These are phyloP conservation scores for Accipiter cooperii DNA, from an alignment of 2,113 vertebrate species.

Conservation along the genomic window DNA sequence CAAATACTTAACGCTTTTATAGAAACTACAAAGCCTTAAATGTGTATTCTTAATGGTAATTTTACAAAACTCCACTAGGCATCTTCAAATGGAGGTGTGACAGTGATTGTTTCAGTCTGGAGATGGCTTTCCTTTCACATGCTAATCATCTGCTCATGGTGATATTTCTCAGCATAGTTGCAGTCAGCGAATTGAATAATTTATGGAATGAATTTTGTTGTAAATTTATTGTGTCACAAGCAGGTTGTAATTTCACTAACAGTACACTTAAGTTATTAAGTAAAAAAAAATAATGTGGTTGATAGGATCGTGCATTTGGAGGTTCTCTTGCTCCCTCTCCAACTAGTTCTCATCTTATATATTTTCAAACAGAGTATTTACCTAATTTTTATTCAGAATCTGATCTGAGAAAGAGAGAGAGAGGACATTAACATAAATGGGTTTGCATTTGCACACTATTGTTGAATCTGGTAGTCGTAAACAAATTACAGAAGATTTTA, in stretches of 20 bases:
- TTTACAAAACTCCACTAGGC: constrained; percentile 75
- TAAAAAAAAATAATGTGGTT: constrained; percentile 70
- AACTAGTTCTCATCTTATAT: constrained; percentile 73
- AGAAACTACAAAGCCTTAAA: constrained; percentile 74
- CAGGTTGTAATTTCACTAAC: constrained; percentile 87
- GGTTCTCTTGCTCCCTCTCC: constrained; percentile 45
- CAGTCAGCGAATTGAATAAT: constrained; percentile 83
- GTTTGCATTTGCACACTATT: constrained; percentile 74
- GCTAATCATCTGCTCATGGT: constrained; percentile 79
- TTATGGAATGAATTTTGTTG: constrained; percentile 83
- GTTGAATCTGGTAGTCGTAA: constrained; percentile 73
- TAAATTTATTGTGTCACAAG: constrained; percentile 86
- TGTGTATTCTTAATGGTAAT: constrained; percentile 80
- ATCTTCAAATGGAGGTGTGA: constrained; percentile 77
- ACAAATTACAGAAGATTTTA: constrained; percentile 75
- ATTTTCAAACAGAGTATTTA: constrained; percentile 81
- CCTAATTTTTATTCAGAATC: constrained; percentile 79
- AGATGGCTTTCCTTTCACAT: constrained; percentile 81
- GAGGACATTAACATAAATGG: constrained; percentile 74
- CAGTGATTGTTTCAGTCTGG: constrained; percentile 77
- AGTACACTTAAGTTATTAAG: constrained; percentile 86
- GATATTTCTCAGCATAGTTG: constrained; percentile 74
- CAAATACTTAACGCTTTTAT: constrained; percentile 78
- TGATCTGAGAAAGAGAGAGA: constrained; percentile 66
- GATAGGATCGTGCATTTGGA: constrained; percentile 71